Base-by-base conservation (phyloP, 2,888 invertebrate genomes). In the Spodoptera littoralis region DNA sequence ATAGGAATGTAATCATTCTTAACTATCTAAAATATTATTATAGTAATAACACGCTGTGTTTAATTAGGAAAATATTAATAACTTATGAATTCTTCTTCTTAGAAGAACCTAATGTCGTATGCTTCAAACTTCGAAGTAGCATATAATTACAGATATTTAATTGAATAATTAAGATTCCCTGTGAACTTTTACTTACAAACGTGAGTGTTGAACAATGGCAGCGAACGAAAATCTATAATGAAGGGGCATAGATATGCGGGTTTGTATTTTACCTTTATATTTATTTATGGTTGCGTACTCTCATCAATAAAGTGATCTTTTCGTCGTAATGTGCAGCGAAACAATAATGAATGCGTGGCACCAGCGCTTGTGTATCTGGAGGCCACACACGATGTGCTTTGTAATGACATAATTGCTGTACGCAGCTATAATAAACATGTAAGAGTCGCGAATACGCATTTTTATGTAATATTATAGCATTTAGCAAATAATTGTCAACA, bases 331-430 rank as follows among this genome's bases (percentile, higher is more conserved):
- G 49, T 76, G 66, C 65, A 65, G 65, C 70, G 55, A 73, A 70
- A 73, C 68, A 79, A 73, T 79, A 66, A 73, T 79, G 79, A 79
- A 79, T 76, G 62, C 67, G 53, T 60, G 47, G 59, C 66, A 64
- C 60, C 55, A 60, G 52, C 60, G 48, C 50, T 13, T 18, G 70
- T 55, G 45, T 64, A 73, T 66, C 52, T 46, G 65, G 36, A 49
- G 80, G 47, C 79, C 78, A 78, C 78, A 74, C 78, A 79, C 74
- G 77, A 64, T 61, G 78, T 67, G 63, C 56, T 76, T 60, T 66
- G 77, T 79, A 79, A 79, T 79, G 62, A 76, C 76, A 76, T 67
- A 76, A 77, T 79, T 76, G 65, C 48, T 47, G 57, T 54, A 50
- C 30, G 41, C 60, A 52, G 60, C 44, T 60, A 43, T 70, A 62